phyloP scores from a whole-genome alignment of 2,113 vertebrate genomes.

The Atrichornis clamosus region DNA sequence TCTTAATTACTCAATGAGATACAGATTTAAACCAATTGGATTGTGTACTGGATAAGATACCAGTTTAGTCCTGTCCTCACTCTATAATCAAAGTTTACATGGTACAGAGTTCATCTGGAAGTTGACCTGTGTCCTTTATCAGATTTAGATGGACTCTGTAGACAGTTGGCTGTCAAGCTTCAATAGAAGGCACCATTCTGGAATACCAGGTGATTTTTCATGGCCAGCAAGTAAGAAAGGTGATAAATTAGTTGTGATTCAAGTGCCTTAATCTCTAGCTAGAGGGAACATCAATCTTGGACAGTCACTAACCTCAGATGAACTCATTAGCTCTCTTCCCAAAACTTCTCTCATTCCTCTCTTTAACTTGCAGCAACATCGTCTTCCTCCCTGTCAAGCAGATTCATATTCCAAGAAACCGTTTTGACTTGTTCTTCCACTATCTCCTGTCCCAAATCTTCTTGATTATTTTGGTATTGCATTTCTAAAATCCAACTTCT shows the following conservation, averaged over 20 bases:
- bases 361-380: neutral
- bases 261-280: slow-evolving; percentile 46
- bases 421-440: neutral
- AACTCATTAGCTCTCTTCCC: slow-evolving; percentile 3
- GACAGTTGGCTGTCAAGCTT: neutral
- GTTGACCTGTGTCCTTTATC: neutral
- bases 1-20: slow-evolving; percentile 41
- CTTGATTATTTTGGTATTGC: neutral
- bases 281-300: neutral
- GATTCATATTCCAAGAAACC: neutral
- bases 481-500: neutral
- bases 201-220: neutral
- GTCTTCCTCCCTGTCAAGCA: neutral
- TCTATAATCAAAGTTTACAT: neutral
- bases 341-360: neutral
- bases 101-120: slow-evolving; percentile 17
- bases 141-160: neutral
- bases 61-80: neutral
- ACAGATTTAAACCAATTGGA: slow-evolving; percentile 35
- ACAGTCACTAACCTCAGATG: neutral
- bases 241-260: slow-evolving; percentile 44
- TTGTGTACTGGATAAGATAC: neutral
- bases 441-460: neutral
- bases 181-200: neutral
- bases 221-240: slow-evolving; percentile 4